Conservation (phyloP, 2,113 vertebrate genomes). For the Chitala chitala region DNA sequence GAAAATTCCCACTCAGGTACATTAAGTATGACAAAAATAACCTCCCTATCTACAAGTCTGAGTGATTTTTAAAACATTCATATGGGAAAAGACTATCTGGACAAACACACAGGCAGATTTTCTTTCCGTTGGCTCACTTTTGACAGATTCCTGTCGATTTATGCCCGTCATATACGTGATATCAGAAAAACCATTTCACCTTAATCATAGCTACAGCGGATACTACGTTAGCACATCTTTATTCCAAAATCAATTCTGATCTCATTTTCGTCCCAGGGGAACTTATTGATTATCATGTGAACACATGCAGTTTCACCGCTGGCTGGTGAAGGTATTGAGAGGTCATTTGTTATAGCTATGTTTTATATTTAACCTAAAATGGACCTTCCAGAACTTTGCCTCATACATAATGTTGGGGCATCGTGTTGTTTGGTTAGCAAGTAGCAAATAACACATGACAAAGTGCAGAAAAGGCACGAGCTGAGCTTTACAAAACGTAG, state of each 20-base stretch:
- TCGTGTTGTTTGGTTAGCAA: no score
- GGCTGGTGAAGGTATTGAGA: not conserved
- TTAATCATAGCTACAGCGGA: constrained; percentile 4
- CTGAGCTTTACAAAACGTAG: no score
- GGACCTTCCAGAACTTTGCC: no score
- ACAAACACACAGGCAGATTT: not conserved
- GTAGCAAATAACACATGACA: no score
- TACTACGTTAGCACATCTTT: constrained; percentile 22
- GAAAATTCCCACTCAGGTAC: not conserved
- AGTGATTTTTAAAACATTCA: no score
- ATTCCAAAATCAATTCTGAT: constrained; percentile 14
- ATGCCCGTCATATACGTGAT: not conserved
- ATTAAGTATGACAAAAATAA: not conserved
- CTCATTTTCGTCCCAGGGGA: not conserved
- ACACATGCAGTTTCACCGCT: constrained; percentile 10
- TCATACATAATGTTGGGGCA: no score
- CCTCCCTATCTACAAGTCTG: not conserved
- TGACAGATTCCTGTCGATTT: not conserved
- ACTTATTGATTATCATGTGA: constrained; percentile 17
- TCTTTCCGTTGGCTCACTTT: not conserved
- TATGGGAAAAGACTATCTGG: not conserved
- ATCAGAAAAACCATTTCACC: not conserved
- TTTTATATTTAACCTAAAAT: not conserved
- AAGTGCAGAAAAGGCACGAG: no score
- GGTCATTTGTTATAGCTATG: not conserved